Percentiles rank a stretch among this genome's conserved stretches.
Evolutionary conservation across 2,113 vertebrate species (phyloP).

Genomic region (Colius striatus): DNA sequence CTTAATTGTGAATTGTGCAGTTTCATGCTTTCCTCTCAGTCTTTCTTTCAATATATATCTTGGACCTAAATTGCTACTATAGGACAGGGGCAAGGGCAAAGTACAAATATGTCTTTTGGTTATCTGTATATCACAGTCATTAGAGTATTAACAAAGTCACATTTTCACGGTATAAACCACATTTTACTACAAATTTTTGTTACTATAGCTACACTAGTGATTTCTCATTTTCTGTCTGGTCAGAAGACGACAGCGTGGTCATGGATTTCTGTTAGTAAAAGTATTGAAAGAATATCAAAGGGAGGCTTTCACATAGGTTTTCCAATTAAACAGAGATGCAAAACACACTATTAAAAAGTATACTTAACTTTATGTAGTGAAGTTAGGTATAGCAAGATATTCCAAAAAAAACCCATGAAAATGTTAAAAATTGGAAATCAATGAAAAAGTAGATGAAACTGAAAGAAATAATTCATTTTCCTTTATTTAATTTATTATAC

Average conservation of each 20-base stretch:
- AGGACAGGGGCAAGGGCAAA: neutral
- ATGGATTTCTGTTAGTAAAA: neutral
- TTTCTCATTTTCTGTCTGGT: neutral
- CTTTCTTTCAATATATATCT: neutral
- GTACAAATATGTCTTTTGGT: neutral
- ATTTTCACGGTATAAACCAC: neutral
- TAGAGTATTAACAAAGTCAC: neutral
- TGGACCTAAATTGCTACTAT: neutral
- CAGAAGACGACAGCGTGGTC: neutral
- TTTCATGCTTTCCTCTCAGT: neutral
- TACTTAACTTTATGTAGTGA: neutral
- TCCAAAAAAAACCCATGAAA: neutral
- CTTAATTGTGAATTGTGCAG: neutral
- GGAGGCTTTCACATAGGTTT: neutral
- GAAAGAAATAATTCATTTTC: neutral
- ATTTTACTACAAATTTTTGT: neutral
- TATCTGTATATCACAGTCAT: neutral
- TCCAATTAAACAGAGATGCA: neutral
- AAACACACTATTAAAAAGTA: neutral
- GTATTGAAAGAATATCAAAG: neutral
- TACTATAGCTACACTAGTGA: neutral
- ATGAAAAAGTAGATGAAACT: neutral
- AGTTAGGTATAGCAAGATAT: neutral
- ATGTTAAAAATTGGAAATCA: neutral
- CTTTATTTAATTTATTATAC: neutral